A percentile compares a stretch with the other conserved stretches of the same genome.
Conservation (phyloP, 2,113 vertebrate genomes). For the Agapornis roseicollis region DNA sequence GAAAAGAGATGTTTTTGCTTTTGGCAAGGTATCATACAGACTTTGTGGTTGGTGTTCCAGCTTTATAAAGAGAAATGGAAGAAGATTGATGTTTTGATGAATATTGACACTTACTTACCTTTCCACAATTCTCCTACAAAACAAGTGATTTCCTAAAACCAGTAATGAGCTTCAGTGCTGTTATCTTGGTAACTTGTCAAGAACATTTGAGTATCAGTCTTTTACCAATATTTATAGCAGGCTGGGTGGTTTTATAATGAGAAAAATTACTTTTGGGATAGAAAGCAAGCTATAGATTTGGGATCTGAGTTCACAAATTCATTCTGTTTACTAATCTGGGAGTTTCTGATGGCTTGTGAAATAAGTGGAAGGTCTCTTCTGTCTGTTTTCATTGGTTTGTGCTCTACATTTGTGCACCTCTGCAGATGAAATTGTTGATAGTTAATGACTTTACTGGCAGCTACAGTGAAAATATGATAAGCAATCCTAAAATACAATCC, state of each 20-base stretch:
- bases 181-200: constrained; percentile 69
- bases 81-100: constrained; percentile 78
- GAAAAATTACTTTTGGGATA: neutral
- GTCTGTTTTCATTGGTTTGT: neutral
- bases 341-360: neutral
- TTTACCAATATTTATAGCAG: neutral
- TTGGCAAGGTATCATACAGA: constrained; percentile 69
- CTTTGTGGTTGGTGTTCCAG: constrained; percentile 72
- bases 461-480: neutral
- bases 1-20: constrained; percentile 63
- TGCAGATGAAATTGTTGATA: neutral
- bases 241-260: neutral
- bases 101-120: constrained; percentile 72
- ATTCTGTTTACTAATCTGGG: neutral
- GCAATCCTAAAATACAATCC: neutral
- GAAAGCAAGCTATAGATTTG: neutral
- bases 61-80: constrained; percentile 65
- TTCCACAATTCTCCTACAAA: constrained; percentile 56
- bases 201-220: neutral
- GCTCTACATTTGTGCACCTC: neutral
- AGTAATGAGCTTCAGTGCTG: constrained; percentile 70
- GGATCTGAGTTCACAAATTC: neutral
- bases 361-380: neutral
- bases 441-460: neutral
- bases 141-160: constrained; percentile 66